A percentile compares a stretch with the other conserved stretches of the same genome.
phyloP scores from a whole-genome alignment of 35 echinoderm and acorn worm genomes.

The Apostichopus californicus region DNA sequence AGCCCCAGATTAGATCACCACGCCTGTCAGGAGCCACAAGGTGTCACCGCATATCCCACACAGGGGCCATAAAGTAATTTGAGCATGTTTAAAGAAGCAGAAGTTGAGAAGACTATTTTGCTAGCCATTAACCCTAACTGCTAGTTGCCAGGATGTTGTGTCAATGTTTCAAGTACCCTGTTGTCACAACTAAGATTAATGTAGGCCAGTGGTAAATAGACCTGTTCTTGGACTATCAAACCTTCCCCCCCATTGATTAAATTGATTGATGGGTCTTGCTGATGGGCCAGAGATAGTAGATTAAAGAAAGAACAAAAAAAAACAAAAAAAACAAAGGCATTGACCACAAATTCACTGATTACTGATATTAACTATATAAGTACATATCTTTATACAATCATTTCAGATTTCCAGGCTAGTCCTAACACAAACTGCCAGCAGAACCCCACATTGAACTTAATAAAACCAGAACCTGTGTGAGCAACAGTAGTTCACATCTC shows the following conservation, averaged over 20 bases:
- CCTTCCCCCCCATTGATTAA: not conserved
- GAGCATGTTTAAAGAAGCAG: slow-evolving; percentile 15
- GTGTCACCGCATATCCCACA: not conserved
- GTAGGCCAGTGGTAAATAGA: slow-evolving; percentile 7
- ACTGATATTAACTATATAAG: not conserved
- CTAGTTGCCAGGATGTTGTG: slow-evolving; percentile 25
- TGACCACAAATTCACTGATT: slow-evolving; percentile 11
- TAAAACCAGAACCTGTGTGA: too few relatives aligned
- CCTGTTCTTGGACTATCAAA: not conserved
- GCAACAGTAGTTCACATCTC: too few relatives aligned
- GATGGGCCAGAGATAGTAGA: slow-evolving; percentile 2
- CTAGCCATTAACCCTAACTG: slow-evolving; percentile 27
- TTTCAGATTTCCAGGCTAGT: too few relatives aligned
- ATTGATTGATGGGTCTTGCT: not conserved
- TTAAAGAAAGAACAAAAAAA: not conserved
- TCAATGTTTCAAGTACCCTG: slow-evolving; percentile 40
- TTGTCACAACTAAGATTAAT: slow-evolving; percentile 25
- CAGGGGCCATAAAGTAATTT: slow-evolving; percentile 24
- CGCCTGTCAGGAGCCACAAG: not conserved
- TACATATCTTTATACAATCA: too few relatives aligned
- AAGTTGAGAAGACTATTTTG: slow-evolving; percentile 28
- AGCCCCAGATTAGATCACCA: not conserved
- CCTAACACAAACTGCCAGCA: too few relatives aligned
- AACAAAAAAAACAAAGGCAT: not conserved
- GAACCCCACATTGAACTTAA: too few relatives aligned